Percentiles rank a stretch among this genome's conserved stretches.
These are phyloP conservation scores for Spodoptera littoralis DNA, from an alignment of 2,888 invertebrate species.

Conservation along the genomic window DNA sequence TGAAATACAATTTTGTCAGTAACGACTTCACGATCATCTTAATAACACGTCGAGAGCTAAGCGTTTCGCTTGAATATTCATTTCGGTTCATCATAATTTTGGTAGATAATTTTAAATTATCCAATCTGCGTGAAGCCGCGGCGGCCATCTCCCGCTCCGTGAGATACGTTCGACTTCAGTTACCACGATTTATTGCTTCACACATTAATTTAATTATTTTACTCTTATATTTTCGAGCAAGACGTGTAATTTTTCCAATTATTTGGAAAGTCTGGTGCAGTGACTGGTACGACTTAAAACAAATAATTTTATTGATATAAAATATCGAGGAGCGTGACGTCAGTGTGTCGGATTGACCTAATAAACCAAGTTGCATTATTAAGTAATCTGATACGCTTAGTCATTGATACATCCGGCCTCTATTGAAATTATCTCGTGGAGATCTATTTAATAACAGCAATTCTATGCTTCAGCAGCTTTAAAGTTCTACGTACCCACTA, in stretches of 20 bases:
- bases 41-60: slow-evolving; percentile 84
- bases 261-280: slow-evolving; percentile 8
- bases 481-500: slow-evolving; percentile 6
- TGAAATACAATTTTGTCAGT: slow-evolving; percentile 86
- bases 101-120: slow-evolving; percentile 86
- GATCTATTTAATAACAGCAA: slow-evolving; percentile 48
- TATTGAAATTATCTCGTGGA: slow-evolving; percentile 63
- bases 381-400: slow-evolving; percentile 69
- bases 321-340: slow-evolving; percentile 45
- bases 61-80: slow-evolving; percentile 88
- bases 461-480: slow-evolving; percentile 42
- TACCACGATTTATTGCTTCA: slow-evolving; percentile 78
- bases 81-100: slow-evolving; percentile 86
- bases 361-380: slow-evolving; percentile 60
- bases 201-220: slow-evolving; percentile 74
- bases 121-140: slow-evolving; percentile 73
- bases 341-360: slow-evolving; percentile 51
- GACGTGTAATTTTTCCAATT: slow-evolving; percentile 41
- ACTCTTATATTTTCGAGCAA: slow-evolving; percentile 46
- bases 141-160: slow-evolving; percentile 60
- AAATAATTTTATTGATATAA: slow-evolving; percentile 38
- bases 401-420: slow-evolving; percentile 70
- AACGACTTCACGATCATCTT: slow-evolving; percentile 87
- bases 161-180: slow-evolving; percentile 65
- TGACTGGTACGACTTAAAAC: slow-evolving; percentile 17